Conservation (phyloP, 2,888 invertebrate species). For the Apotomis betuletana region DNA sequence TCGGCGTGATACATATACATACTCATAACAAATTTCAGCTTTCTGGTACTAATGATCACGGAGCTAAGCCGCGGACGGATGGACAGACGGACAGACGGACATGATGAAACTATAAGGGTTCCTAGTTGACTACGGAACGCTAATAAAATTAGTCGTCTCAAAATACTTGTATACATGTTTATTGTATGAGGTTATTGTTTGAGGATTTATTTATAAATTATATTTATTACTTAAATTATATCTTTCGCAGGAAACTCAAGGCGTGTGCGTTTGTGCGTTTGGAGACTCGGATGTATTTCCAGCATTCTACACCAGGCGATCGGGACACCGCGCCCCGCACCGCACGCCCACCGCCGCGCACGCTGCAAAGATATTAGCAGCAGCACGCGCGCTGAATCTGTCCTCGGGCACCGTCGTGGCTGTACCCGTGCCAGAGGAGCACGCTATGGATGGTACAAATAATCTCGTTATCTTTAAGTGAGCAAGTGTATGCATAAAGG, state of each 20-base stretch:
- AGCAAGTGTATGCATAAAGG: background rate
- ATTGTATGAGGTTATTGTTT: too few species aligned
- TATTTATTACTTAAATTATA: too few species aligned
- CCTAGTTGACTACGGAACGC: too few species aligned
- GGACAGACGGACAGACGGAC: too few species aligned
- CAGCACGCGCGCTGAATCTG: conserved; percentile 81
- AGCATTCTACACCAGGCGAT: conserved; percentile 94
- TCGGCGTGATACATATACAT: too few species aligned
- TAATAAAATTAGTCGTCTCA: too few species aligned
- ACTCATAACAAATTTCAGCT: too few species aligned
- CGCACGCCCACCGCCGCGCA: conserved; percentile 84
- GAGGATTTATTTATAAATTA: too few species aligned
- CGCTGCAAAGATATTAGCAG: conserved; percentile 89
- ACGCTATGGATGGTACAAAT: conserved; percentile 82
- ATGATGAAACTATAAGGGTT: too few species aligned
- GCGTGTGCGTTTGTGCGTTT: conserved; percentile 93
- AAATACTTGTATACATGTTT: too few species aligned
- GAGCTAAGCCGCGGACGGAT: too few species aligned
- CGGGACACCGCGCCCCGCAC: conserved; percentile 89
- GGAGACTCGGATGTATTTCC: conserved; percentile 91
- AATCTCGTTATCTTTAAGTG: background rate
- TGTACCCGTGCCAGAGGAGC: conserved; percentile 92
- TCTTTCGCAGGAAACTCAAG: conserved; percentile 92
- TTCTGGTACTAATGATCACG: too few species aligned
- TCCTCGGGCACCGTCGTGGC: conserved; percentile 92